Evolutionary conservation across 1,140 invertebrate species (phyloP), one percentile per base, ranked within the genome.

Genomic region (Helicoverpa zea): DNA sequence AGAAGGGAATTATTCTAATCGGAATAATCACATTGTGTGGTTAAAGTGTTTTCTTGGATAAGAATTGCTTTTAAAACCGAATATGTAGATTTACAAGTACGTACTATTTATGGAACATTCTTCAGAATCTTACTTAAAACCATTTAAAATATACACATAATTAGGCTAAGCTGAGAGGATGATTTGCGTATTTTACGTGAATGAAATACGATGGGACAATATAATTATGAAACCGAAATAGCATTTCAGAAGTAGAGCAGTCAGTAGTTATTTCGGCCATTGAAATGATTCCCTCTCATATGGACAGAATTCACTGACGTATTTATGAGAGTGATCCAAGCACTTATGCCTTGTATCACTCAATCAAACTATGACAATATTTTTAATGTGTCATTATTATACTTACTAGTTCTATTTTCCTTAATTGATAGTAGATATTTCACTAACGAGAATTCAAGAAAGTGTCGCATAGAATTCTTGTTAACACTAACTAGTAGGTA

Each of bases 181-280:
- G 47, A 29, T 59, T 70, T 79, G 49, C 49, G 29, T 70, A 68
- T 58, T 79, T 59, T 51, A 18, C 4, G n/a, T n/a, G 18, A 51
- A 70, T 79, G 76, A 79, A 70, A 79, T 79, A 68, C 70, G 64
- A 51, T 59, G 52, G 59, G 76, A n/a, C 76, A 79, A 79, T 70
- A 77, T 16, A 43, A 43, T 43, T 5, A 43, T 43, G 64, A 7
- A 68, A 56, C 64, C 43, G 49, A 79, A 70, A 79, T 79, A 79
- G 54, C 16, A 29, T 68, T 11, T 7, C 61, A 5, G 63, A 54
- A 61, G n/a, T 51, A 64, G 47, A 4, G 63, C 43, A 23, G 51
- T 43, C 14, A 52, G 29, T 13, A 51, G 51, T 56, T 68, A 79
- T 79, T 79, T 70, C 63, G 64, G 63, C 52, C 29, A 63, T 68